phyloP scores from a whole-genome alignment of 2,797 vertebrate species.

The Erithacus rubecula region DNA sequence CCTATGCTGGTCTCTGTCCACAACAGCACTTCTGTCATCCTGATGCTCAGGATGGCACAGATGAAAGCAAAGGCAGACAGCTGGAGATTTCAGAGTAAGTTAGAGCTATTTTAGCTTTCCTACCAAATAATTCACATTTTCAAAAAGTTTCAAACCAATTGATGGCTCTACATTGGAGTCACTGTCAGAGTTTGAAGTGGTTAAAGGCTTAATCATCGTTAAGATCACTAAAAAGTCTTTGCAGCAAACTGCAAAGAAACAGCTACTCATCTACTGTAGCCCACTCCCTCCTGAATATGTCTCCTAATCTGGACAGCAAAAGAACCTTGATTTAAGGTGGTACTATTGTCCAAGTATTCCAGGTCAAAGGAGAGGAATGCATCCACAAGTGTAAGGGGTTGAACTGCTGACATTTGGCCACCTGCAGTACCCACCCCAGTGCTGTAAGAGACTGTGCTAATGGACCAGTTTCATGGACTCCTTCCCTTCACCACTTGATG shows the following conservation, averaged over 20 bases:
- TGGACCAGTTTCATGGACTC: not conserved
- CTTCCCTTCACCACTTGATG: not conserved
- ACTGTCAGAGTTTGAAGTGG: not conserved
- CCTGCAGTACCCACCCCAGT: not conserved
- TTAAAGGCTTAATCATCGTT: not conserved
- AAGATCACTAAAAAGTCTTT: not conserved
- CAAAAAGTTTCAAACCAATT: not conserved
- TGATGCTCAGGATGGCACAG: not conserved
- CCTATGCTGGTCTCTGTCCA: not conserved
- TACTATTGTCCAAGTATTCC: not conserved
- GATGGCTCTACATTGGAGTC: not conserved
- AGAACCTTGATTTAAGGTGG: not conserved
- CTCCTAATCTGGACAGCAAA: not conserved
- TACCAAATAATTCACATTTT: not conserved
- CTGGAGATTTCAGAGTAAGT: not conserved
- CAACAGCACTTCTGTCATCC: not conserved
- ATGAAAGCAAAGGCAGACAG: not conserved
- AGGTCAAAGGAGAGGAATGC: not conserved
- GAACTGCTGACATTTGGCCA: not conserved
- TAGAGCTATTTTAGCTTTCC: not conserved
- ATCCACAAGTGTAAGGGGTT: not conserved
- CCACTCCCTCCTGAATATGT: not conserved
- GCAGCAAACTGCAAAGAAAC: not conserved
- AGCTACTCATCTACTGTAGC: not conserved
- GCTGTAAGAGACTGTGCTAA: not conserved